Percentiles rank a stretch among this genome's conserved stretches.
Conservation (phyloP, 1,140 invertebrate species). For the Heterodera schachtii region DNA sequence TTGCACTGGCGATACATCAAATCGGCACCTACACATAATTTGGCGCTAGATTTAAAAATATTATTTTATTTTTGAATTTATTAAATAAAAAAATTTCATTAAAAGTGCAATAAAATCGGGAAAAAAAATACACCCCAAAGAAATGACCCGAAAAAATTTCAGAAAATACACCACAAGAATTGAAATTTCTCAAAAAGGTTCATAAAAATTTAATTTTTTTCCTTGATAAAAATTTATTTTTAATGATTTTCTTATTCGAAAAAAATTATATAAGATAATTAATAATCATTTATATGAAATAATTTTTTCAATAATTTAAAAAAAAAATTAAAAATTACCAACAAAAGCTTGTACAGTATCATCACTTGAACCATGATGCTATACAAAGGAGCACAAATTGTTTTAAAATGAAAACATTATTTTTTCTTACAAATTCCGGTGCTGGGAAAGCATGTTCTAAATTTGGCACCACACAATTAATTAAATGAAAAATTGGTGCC, state of each 20-base stretch:
- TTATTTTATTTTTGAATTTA: conserved; percentile 4
- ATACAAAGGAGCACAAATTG: conserved; percentile 9
- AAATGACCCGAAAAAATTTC: too few species aligned
- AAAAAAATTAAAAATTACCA: background rate
- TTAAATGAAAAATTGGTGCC: conserved; percentile 55
- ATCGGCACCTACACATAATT: conserved; percentile 42
- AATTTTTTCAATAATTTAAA: background rate
- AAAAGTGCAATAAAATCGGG: too few species aligned
- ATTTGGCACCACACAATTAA: conserved; percentile 52
- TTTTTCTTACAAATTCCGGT: conserved; percentile 55
- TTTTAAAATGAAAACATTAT: conserved; percentile 10
- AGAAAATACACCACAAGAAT: too few species aligned
- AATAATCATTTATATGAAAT: too few species aligned
- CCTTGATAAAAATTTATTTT: too few species aligned
- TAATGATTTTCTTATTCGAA: too few species aligned
- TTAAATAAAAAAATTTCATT: too few species aligned
- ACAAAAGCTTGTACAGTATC: conserved; percentile 43
- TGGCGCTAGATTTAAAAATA: background rate
- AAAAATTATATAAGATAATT: too few species aligned
- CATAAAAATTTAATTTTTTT: too few species aligned
- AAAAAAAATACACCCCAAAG: too few species aligned
- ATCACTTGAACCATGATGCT: conserved; percentile 41
- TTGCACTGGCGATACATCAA: conserved; percentile 58
- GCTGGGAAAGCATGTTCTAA: conserved; percentile 47
- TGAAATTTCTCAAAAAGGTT: too few species aligned